A percentile compares a stretch with the other conserved stretches of the same genome.
These are phyloP conservation scores for Sphaeridia pumilis DNA, from an alignment of 2,888 invertebrate species.

Conservation along the genomic window DNA sequence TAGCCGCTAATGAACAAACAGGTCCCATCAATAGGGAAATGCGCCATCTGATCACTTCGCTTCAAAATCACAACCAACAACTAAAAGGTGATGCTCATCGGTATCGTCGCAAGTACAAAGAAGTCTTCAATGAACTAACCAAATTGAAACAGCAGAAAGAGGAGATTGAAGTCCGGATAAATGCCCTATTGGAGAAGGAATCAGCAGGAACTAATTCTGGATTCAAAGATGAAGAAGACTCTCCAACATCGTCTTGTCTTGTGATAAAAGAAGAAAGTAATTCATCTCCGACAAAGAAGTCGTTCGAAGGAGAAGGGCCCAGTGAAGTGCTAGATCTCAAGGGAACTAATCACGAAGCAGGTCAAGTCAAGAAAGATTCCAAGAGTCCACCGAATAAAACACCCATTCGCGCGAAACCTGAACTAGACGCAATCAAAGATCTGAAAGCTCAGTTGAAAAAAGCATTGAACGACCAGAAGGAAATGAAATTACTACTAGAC, in stretches of 20 bases:
- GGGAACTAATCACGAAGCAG: slow-evolving; percentile 35
- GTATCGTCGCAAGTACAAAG: slow-evolving; percentile 84
- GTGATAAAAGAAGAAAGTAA: slow-evolving; percentile 22
- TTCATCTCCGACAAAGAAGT: slow-evolving; percentile 22
- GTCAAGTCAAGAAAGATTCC: slow-evolving; percentile 23
- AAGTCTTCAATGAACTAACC: slow-evolving; percentile 66
- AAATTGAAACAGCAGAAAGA: slow-evolving; percentile 47
- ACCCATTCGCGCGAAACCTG: slow-evolving; percentile 44
- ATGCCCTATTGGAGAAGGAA: slow-evolving; percentile 23
- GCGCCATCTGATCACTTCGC: slow-evolving; percentile 88
- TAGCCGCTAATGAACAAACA: slow-evolving; percentile 96
- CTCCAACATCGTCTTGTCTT: slow-evolving; percentile 25
- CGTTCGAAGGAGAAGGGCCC: slow-evolving; percentile 21
- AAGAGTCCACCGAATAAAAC: slow-evolving; percentile 6
- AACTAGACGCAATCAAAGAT: slow-evolving; percentile 48
- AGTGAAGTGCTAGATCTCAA: slow-evolving; percentile 18
- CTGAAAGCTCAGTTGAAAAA: slow-evolving; percentile 45
- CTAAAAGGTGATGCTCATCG: slow-evolving; percentile 88
- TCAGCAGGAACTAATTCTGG: slow-evolving; percentile 21
- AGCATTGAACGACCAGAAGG: slow-evolving; percentile 83
- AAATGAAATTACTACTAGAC: slow-evolving; percentile 82
- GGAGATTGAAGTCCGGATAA: slow-evolving; percentile 27
- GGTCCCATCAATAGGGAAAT: slow-evolving; percentile 96
- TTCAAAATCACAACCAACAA: slow-evolving; percentile 95
- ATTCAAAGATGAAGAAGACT: slow-evolving; percentile 30